Conservation (phyloP, 2,797 vertebrate genomes). For the Clamator glandarius region DNA sequence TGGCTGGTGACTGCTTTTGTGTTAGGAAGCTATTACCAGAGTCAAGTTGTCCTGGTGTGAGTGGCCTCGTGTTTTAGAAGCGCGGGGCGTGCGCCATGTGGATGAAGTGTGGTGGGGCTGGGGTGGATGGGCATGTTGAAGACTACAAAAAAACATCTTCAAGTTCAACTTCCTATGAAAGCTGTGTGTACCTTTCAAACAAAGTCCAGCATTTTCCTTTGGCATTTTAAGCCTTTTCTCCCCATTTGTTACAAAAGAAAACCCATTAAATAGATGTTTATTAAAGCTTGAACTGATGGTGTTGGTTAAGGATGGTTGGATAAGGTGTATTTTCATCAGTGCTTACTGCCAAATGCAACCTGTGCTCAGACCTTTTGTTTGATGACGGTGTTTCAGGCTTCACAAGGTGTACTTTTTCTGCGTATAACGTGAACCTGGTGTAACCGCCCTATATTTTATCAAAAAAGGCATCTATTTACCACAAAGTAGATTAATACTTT, state of each 20-base stretch:
- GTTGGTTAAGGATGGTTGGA: neutral
- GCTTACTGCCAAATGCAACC: neutral
- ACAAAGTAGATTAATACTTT: neutral
- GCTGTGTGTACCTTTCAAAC: rapidly evolving
- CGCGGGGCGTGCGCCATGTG: too few species aligned
- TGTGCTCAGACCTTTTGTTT: neutral
- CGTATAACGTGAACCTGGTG: neutral
- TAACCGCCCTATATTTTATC: neutral
- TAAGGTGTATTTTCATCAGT: neutral
- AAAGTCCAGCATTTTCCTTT: neutral
- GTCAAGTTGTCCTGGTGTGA: neutral
- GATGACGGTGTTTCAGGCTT: neutral
- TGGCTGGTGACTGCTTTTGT: neutral
- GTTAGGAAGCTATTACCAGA: neutral
- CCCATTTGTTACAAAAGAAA: neutral
- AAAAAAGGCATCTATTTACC: neutral
- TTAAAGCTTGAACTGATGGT: neutral
- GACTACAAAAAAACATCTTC: neutral
- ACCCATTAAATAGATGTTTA: neutral
- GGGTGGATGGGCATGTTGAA: neutral
- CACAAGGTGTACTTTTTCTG: neutral
- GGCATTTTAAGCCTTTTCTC: neutral
- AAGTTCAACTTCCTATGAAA: neutral
- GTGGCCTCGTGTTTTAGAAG: neutral
- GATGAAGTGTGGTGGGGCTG: too few species aligned